phyloP scores from a whole-genome alignment of 2,797 vertebrate genomes.

The Orientallactaga sibirica region DNA sequence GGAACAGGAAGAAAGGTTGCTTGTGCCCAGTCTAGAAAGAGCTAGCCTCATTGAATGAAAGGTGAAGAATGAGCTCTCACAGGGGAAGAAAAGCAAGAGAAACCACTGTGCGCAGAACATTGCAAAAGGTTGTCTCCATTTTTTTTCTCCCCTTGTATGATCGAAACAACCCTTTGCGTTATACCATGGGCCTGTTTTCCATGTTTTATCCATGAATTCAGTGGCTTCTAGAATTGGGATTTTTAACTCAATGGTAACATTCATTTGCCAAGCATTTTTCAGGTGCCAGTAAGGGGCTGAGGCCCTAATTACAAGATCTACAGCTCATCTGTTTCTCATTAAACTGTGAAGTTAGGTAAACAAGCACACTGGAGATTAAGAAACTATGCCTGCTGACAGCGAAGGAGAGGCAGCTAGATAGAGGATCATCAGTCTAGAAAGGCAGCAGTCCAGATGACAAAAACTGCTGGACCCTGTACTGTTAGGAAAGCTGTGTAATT shows the following conservation, averaged over 20 bases:
- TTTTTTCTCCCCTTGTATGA: not conserved
- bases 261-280: constrained; percentile 22
- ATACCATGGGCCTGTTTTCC: not conserved
- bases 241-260: not conserved
- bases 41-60: not conserved
- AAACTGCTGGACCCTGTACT: not conserved
- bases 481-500: not conserved
- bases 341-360: not conserved
- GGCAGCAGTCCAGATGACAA: not conserved
- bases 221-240: not conserved
- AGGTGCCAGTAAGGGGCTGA: not conserved
- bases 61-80: not conserved
- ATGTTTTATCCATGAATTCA: not conserved
- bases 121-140: not conserved
- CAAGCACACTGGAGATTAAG: not conserved
- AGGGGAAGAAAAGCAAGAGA: not conserved
- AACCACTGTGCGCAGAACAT: not conserved
- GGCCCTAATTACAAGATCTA: not conserved
- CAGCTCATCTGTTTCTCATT: not conserved
- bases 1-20: not conserved
- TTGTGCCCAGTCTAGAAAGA: not conserved
- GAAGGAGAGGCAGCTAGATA: not conserved
- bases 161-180: not conserved
- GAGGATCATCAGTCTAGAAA: not conserved
- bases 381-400: not conserved